Base-by-base conservation (phyloP, 2,113 vertebrate species). In the Heptranchias perlo region DNA sequence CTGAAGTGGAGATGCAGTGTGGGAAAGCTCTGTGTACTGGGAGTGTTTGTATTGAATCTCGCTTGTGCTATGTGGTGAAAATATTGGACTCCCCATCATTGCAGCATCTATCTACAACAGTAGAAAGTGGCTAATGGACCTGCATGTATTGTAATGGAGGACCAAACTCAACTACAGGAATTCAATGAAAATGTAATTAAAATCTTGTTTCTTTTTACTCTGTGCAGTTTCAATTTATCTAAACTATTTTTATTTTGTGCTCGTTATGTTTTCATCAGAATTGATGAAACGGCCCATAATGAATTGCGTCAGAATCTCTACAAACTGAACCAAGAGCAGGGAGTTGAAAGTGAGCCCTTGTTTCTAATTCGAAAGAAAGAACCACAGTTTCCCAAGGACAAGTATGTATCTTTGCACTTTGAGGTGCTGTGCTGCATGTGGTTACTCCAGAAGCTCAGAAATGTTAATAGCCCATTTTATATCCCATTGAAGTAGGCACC, bases 361-460 rank as follows among this genome's bases (percentile, higher is more conserved):
- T 96, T 96, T 62, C 21, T 31, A 73, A 96, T 96, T 65, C 49
- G 6, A 91, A 91, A 61, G n/a, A 94, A 64, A 64, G 91, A 94
- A 18, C 91, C 91, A 23, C n/a, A 39, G n/a, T 39, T 61, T 64
- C n/a, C 61, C 16, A 62, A 52, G 86, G 96, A 96, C 96, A 98
- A 97, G 97, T 98, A n/a, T 96, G 11, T 52, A 95, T 49, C 47
- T 2, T 47, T 95, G 28, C 25, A 69, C 10, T 69, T n/a, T n/a
- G 7, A 44, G 25, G 4, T 49, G 11, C 6, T 69, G 4, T 94
- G n/a, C 25, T 65, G 18, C 44, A 13, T 64, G 10, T 67, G 92
- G n/a, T n/a, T 65, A 64, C 23, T 67, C 61, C 5, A 31, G 44
- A 35, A n/a, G n/a, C 39, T 2, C 35, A 64, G 39, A 47, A 16